Conservation (phyloP, 2,888 invertebrate genomes). For the Dusona sp. region DNA sequence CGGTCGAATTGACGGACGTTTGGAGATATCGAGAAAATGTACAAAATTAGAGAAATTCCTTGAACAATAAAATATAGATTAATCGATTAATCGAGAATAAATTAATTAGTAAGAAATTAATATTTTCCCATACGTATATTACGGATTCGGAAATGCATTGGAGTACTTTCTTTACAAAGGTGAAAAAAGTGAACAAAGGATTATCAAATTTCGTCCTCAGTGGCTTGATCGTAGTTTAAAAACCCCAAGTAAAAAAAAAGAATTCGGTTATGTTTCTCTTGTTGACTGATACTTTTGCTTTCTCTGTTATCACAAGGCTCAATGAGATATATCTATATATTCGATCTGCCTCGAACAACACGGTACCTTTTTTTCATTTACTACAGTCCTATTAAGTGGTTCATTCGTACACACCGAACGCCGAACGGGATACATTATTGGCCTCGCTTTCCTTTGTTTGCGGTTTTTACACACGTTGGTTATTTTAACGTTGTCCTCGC, state of each 20-base stretch:
- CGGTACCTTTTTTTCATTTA: constrained; percentile 15
- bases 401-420: neutral
- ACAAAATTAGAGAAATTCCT: constrained; percentile 26
- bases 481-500: neutral
- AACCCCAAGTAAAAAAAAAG: neutral
- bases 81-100: constrained; percentile 73
- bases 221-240: neutral
- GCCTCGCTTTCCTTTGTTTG: neutral
- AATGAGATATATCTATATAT: constrained; percentile 20
- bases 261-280: neutral
- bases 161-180: neutral
- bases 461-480: neutral
- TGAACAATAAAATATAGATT: constrained; percentile 64
- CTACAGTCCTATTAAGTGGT: neutral
- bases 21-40: constrained; percentile 11
- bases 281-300: constrained; percentile 19
- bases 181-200: neutral
- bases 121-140: neutral
- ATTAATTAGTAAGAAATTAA: neutral
- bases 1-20: constrained; percentile 48
- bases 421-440: neutral
- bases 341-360: constrained; percentile 38
- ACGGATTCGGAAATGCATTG: too few relatives aligned
- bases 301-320: constrained; percentile 43
- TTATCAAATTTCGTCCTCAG: neutral